A percentile compares a stretch with the other conserved stretches of the same genome.
Conservation (phyloP, 2,888 invertebrate species). For the Phyllotreta striolata region DNA sequence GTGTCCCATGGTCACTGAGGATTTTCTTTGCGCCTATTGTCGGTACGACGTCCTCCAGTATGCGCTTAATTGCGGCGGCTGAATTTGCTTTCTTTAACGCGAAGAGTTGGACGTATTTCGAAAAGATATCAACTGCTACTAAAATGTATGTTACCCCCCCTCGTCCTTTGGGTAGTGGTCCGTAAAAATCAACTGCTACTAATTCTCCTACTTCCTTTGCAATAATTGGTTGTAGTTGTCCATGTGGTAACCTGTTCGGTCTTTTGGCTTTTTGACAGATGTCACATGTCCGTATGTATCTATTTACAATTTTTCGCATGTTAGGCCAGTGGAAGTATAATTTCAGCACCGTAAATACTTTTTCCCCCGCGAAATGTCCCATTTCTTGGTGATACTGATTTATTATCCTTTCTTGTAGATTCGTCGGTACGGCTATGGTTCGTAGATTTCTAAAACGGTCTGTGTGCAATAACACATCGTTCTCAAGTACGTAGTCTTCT, state of each 20-base stretch:
- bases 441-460: neutral
- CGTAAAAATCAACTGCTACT: neutral
- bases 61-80: neutral
- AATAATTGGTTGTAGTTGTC: conserved; percentile 3
- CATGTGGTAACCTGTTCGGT: neutral
- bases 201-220: conserved; percentile 5
- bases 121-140: conserved; percentile 8
- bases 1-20: neutral
- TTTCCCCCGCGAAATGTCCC: too few relatives aligned
- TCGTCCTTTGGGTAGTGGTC: too few relatives aligned
- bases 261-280: conserved; percentile 6
- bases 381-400: too few relatives aligned
- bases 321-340: too few relatives aligned
- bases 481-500: neutral
- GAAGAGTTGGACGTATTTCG: neutral
- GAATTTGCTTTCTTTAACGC: conserved; percentile 3
- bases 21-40: neutral
- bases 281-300: conserved; percentile 1
- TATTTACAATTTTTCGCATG: too few relatives aligned
- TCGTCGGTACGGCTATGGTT: too few relatives aligned
- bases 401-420: too few relatives aligned
- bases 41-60: neutral
- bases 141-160: neutral
- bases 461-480: neutral
- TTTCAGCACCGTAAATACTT: too few relatives aligned